A percentile compares a stretch with the other conserved stretches of the same genome.
Conservation (phyloP, 2,888 invertebrate species). For the Ganaspis brasiliensis region DNA sequence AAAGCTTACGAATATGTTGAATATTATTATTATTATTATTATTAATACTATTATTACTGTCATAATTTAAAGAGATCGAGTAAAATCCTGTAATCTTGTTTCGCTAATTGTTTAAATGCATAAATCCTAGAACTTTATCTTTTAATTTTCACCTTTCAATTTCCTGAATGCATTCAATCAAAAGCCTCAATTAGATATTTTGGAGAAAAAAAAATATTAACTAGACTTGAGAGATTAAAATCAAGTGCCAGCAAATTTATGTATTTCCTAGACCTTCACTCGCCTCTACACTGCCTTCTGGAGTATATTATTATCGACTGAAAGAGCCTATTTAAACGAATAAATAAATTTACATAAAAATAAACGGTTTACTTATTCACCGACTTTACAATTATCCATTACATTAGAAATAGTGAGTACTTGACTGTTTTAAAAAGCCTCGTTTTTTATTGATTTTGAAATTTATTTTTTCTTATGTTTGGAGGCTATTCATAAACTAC, state of each 20-base stretch:
- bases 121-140: conserved; percentile 69
- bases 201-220: not conserved
- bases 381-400: too few relatives aligned
- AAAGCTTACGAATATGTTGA: conserved; percentile 78
- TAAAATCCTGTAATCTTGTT: conserved; percentile 77
- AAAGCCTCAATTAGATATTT: not conserved
- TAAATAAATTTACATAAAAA: conserved; percentile 39
- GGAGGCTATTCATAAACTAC: too few relatives aligned
- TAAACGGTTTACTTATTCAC: conserved; percentile 17
- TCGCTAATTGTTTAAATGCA: conserved; percentile 74
- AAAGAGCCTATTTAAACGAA: conserved; percentile 36
- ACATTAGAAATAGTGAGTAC: too few relatives aligned
- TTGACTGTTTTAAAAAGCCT: too few relatives aligned
- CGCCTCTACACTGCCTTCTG: conserved; percentile 38
- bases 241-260: conserved; percentile 35
- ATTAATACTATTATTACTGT: conserved; percentile 65
- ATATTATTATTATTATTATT: conserved; percentile 72
- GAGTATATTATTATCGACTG: conserved; percentile 39
- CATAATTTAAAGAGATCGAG: conserved; percentile 67
- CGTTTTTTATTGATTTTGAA: too few relatives aligned
- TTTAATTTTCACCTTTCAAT: conserved; percentile 56
- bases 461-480: too few relatives aligned
- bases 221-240: not conserved
- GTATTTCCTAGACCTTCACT: conserved; percentile 30
- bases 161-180: not conserved